Conservation (phyloP, 92 coral and sea anemone genomes). For the Pocillopora meandrina region DNA sequence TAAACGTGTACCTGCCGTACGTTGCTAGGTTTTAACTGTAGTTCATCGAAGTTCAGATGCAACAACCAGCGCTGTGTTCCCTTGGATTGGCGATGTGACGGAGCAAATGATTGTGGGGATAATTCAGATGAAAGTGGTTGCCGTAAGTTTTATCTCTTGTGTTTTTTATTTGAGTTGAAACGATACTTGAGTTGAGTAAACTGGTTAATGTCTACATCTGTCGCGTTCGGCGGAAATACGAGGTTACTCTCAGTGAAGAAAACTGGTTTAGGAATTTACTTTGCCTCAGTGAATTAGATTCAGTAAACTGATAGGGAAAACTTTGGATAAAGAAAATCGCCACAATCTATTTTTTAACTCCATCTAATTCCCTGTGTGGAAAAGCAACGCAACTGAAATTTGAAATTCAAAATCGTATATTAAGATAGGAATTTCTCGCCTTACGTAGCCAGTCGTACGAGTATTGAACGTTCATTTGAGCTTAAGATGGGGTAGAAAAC, state of each 20-base stretch:
- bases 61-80: constrained; percentile 69
- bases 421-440: background rate
- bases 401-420: constrained; percentile 27
- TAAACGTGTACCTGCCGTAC: constrained; percentile 21
- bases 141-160: constrained; percentile 47
- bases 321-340: too few relatives aligned
- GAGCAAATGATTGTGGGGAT: constrained; percentile 88
- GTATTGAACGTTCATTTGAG: background rate
- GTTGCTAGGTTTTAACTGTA: constrained; percentile 63
- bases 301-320: background rate
- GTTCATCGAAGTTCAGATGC: constrained; percentile 67
- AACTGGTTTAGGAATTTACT: background rate
- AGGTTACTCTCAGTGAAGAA: background rate
- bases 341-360: too few relatives aligned
- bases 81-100: constrained; percentile 69
- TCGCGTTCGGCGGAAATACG: background rate
- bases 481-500: background rate
- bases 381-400: background rate
- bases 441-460: background rate
- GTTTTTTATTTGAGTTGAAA: background rate
- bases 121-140: constrained; percentile 86
- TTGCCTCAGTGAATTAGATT: background rate
- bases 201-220: background rate
- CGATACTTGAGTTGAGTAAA: background rate
- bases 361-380: background rate